A percentile compares a stretch with the other conserved stretches of the same genome.
These are phyloP conservation scores for Sebastes goodei DNA, from an alignment of 2,797 vertebrate species.

Conservation along the genomic window DNA sequence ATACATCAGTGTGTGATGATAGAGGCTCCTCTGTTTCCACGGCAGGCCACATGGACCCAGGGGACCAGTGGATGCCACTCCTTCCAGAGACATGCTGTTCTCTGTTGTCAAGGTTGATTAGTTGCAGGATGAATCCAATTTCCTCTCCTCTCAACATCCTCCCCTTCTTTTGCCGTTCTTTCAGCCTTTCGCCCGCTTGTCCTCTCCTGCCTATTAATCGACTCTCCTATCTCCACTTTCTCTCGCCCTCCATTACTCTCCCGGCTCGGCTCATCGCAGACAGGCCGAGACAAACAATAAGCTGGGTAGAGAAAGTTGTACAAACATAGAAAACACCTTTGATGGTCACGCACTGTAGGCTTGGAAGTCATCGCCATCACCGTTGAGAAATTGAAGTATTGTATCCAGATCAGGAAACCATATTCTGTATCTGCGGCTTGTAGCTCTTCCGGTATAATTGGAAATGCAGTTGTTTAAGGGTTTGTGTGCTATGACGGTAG, in stretches of 20 bases:
- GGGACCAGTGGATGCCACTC: constrained; percentile 32
- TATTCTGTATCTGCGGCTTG: neutral
- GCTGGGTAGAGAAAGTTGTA: neutral
- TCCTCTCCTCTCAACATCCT: constrained; percentile 11
- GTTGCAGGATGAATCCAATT: constrained; percentile 47
- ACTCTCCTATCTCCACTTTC: neutral
- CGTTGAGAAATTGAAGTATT: neutral
- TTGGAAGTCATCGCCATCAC: neutral
- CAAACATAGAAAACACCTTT: neutral
- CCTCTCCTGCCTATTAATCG: neutral
- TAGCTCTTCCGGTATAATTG: neutral
- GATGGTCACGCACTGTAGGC: neutral
- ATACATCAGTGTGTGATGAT: constrained; percentile 13
- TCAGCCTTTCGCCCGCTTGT: neutral
- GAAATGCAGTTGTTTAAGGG: neutral
- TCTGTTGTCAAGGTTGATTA: constrained; percentile 65
- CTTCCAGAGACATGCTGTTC: constrained; percentile 29
- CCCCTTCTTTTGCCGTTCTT: neutral
- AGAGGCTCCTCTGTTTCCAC: neutral
- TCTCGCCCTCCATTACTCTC: neutral
- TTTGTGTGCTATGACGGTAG: neutral
- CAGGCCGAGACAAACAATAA: neutral
- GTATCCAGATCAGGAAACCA: neutral
- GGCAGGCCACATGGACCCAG: constrained; percentile 16
- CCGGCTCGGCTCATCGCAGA: neutral